Conservation (phyloP, 2,888 invertebrate genomes). For the Ormyrus thymus region DNA sequence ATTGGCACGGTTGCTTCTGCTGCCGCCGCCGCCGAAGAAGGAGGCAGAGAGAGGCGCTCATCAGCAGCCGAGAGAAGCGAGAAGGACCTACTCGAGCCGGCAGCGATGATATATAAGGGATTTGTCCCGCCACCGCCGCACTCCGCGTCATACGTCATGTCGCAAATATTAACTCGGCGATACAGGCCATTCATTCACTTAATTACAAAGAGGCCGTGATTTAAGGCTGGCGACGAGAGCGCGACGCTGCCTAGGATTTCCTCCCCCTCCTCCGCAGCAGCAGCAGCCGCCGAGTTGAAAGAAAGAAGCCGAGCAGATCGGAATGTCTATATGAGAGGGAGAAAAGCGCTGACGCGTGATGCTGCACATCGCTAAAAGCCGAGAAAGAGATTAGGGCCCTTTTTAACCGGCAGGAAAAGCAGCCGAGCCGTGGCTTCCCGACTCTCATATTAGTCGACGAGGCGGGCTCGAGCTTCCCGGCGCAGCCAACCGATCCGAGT, state of each 20-base stretch:
- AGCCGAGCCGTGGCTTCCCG: too few relatives aligned
- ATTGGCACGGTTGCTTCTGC: conserved; percentile 54
- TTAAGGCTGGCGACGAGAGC: conserved; percentile 69
- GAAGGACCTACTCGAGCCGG: conserved; percentile 59
- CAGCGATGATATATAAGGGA: conserved; percentile 74
- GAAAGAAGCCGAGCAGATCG: conserved; percentile 53
- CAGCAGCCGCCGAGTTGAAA: background rate
- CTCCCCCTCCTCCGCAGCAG: too few relatives aligned
- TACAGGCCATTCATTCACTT: conserved; percentile 75
- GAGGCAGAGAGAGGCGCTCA: conserved; percentile 53
- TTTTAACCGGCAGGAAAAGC: background rate
- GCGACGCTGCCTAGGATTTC: conserved; percentile 49
- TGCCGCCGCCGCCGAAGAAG: conserved; percentile 40
- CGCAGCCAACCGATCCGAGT: too few relatives aligned
- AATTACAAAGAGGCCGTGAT: conserved; percentile 75
- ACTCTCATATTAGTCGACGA: background rate
- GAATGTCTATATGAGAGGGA: conserved; percentile 72
- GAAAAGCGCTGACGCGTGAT: conserved; percentile 72
- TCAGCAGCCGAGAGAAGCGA: conserved; percentile 7
- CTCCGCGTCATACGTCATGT: conserved; percentile 73
- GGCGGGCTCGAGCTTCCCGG: background rate
- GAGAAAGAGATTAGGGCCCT: conserved; percentile 65
- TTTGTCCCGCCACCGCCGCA: conserved; percentile 69
- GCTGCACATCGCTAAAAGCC: conserved; percentile 75
- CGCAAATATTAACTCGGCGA: conserved; percentile 74